Conservation (phyloP, 2,113 vertebrate genomes). For the Oxyruncus cristatus region DNA sequence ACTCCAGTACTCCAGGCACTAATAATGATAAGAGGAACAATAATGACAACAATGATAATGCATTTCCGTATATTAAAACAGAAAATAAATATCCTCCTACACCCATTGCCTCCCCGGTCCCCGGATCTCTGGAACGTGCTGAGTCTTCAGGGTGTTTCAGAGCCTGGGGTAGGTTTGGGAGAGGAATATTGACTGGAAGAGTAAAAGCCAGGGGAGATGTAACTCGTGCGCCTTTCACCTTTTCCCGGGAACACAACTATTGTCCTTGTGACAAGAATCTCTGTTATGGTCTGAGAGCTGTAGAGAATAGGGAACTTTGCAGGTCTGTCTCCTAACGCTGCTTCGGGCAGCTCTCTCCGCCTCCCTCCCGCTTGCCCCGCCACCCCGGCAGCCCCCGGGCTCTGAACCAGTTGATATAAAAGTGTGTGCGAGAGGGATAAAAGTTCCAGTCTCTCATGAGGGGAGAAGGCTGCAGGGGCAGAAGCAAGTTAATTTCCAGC, state of each 20-base stretch:
- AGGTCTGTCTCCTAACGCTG: background rate
- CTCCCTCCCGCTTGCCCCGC: background rate
- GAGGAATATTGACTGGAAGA: background rate
- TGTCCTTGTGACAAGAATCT: conserved; percentile 31
- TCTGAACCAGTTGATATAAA: conserved; percentile 8
- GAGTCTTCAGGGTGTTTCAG: background rate
- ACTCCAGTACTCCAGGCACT: background rate
- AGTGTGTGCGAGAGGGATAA: background rate
- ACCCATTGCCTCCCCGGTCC: background rate
- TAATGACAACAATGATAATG: background rate
- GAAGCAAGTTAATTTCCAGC: conserved; percentile 66
- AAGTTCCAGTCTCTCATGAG: conserved; percentile 26
- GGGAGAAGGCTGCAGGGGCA: conserved; percentile 42
- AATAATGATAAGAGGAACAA: background rate
- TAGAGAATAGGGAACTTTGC: conserved; percentile 38
- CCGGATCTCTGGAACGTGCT: background rate
- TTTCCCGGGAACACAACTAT: conserved; percentile 1
- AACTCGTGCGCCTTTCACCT: conserved; percentile 34
- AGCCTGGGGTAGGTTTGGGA: background rate
- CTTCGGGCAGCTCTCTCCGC: background rate
- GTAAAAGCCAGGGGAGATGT: background rate
- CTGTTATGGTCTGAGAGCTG: conserved; percentile 35
- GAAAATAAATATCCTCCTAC: background rate
- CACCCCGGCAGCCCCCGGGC: background rate
- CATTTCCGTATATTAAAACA: background rate